A percentile compares a stretch with the other conserved stretches of the same genome.
These are phyloP conservation scores for Folsomia candida DNA, from an alignment of 2,888 invertebrate species.

Conservation along the genomic window DNA sequence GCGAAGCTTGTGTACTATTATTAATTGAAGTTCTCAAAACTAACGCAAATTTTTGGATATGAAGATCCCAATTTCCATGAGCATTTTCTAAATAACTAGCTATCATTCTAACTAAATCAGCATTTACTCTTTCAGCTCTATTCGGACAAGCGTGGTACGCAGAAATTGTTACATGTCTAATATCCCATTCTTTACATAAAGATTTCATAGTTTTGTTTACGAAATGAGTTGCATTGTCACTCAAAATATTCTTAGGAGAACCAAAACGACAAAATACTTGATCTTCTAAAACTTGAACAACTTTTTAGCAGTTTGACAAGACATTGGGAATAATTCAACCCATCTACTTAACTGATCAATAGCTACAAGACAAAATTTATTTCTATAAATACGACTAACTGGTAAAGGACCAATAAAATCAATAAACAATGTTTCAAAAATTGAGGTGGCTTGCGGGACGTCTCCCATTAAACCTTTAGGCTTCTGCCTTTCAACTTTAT, in stretches of 20 bases:
- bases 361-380: conserved; percentile 33
- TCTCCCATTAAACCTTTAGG: conserved; percentile 29
- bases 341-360: conserved; percentile 32
- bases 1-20: conserved; percentile 18
- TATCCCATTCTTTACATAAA: conserved; percentile 27
- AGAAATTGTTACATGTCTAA: conserved; percentile 21
- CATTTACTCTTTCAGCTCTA: conserved; percentile 28
- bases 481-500: conserved; percentile 22
- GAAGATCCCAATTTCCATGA: conserved; percentile 26
- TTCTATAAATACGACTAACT: not conserved
- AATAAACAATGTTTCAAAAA: conserved; percentile 29
- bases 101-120: conserved; percentile 27
- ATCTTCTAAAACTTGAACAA: conserved; percentile 28
- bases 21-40: conserved; percentile 7
- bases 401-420: conserved; percentile 40
- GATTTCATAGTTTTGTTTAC: conserved; percentile 20
- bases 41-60: no score
- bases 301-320: conserved; percentile 26
- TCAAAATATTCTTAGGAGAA: conserved; percentile 23
- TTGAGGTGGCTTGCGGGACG: not conserved
- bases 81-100: conserved; percentile 9
- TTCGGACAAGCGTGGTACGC: conserved; percentile 34
- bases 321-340: conserved; percentile 37
- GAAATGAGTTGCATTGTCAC: conserved; percentile 39
- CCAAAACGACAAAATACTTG: conserved; percentile 39